A percentile compares a stretch with the other conserved stretches of the same genome.
Evolutionary conservation across 2,797 vertebrate genomes (phyloP).

Genomic region (Sternarchorhynchus goeldii): DNA sequence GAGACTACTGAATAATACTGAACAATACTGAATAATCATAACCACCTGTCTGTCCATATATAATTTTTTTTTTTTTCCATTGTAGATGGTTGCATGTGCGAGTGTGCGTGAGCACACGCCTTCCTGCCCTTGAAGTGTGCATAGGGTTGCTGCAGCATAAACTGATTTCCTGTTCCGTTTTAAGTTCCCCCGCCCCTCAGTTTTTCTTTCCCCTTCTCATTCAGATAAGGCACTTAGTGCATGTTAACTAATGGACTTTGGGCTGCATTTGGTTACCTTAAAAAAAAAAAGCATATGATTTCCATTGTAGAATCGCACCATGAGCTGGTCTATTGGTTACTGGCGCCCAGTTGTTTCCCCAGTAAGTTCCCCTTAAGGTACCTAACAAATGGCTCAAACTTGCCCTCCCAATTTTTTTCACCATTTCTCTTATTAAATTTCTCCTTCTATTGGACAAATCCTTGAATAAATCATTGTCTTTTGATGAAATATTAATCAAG

Average conservation of each 20-base stretch:
- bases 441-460: not conserved
- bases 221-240: conserved; percentile 49
- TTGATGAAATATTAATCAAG: conserved; percentile 56
- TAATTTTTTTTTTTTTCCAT: not conserved
- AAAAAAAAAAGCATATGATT: not conserved
- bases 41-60: not conserved
- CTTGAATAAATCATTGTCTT: conserved; percentile 52
- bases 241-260: conserved; percentile 53
- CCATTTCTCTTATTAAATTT: conserved; percentile 32
- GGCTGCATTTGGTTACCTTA: conserved; percentile 42
- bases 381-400: not conserved
- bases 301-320: not conserved
- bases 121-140: conserved; percentile 66
- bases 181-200: conserved; percentile 52
- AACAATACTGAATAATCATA: conserved; percentile 21
- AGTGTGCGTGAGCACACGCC: conserved; percentile 47
- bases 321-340: conserved; percentile 10
- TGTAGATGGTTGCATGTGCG: conserved; percentile 9
- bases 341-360: not conserved
- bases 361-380: not conserved
- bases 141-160: conserved; percentile 47
- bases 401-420: not conserved
- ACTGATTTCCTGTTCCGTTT: conserved; percentile 58
- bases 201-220: conserved; percentile 45
- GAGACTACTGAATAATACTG: not conserved